Evolutionary conservation across 2,113 vertebrate genomes (phyloP), one percentile per base, ranked within the genome.

Genomic region (Poeciliopsis occidentalis): DNA sequence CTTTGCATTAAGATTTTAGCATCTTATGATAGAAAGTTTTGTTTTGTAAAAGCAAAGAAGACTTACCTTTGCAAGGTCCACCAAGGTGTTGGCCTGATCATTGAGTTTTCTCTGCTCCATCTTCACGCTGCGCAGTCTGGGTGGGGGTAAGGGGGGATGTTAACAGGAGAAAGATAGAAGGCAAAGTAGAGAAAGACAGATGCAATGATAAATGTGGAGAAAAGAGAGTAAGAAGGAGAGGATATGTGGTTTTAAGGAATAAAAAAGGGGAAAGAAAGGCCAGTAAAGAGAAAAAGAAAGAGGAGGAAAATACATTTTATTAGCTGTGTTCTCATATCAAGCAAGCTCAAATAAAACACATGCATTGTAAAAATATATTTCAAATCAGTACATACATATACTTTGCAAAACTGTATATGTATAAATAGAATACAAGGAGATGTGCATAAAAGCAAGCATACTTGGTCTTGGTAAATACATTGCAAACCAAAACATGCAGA

Each of bases 31-130:
- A 37, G 37, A 67, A 71, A 11, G 4, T 32, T 39, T 27, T 22
- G 27, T 27, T 8, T 47, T 47, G 12, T 19, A 54, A 22, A 51
- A 54, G 19, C 0, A 8, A 54, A 26, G 10, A 73, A 4, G 26
- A 61, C 81, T 85, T 82, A 95, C 97, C 96, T 97, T 97, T 4
- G 96, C 95, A 89, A 97, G 93, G 89, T 97, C 97, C 66, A 96
- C 95, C 63, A 98, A 91, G 0, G 96, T 96, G 92, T 96, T 97
- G 69, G 96, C 96, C 92, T 97, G 97, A 89, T 97, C 96, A 0
- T 95, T 97, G 76, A 97, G 95, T 81, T 97, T 97, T 60, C 96
- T 95, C 75, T 97, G 97, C 89, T 97, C 97, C 92, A 97, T 97
- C 92, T 97, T 97, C 87, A 97, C 96, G 54, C 96, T 97, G 85